Evolutionary conservation across 1,140 invertebrate genomes (phyloP).

Genomic region (Brevipalpus yothersi): DNA sequence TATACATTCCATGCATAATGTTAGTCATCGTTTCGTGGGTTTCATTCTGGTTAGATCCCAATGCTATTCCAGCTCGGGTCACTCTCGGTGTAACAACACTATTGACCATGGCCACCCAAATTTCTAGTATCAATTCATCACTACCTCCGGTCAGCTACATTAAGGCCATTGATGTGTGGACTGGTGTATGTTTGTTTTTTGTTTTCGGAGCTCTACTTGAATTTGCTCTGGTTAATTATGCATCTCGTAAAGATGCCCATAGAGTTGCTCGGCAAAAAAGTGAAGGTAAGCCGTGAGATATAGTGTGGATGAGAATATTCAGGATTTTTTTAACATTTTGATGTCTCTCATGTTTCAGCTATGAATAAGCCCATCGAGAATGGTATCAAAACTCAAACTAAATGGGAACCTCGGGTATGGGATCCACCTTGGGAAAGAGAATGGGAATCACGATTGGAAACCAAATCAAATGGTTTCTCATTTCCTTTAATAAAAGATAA

Average conservation of each 20-base stretch:
- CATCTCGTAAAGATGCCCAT: conserved; percentile 69
- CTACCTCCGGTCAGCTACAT: conserved; percentile 88
- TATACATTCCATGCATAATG: conserved; percentile 90
- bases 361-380: not conserved
- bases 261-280: conserved; percentile 26
- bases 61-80: conserved; percentile 75
- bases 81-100: conserved; percentile 83
- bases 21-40: conserved; percentile 91
- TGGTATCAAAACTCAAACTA: not conserved
- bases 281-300: not conserved
- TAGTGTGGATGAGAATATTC: not conserved
- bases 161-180: conserved; percentile 93
- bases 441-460: not conserved
- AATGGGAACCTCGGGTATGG: not conserved
- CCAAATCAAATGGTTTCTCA: not conserved
- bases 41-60: conserved; percentile 90
- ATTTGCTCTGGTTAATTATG: conserved; percentile 89
- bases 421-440: not conserved
- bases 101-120: conserved; percentile 88
- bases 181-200: conserved; percentile 83
- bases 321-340: not conserved
- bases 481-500: not conserved
- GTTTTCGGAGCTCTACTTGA: conserved; percentile 85
- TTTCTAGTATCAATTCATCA: conserved; percentile 72
- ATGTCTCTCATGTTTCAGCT: not conserved